A percentile compares a stretch with the other conserved stretches of the same genome.
These are phyloP conservation scores for Ophion ventricosus DNA, from an alignment of 2,888 invertebrate species.

Conservation along the genomic window DNA sequence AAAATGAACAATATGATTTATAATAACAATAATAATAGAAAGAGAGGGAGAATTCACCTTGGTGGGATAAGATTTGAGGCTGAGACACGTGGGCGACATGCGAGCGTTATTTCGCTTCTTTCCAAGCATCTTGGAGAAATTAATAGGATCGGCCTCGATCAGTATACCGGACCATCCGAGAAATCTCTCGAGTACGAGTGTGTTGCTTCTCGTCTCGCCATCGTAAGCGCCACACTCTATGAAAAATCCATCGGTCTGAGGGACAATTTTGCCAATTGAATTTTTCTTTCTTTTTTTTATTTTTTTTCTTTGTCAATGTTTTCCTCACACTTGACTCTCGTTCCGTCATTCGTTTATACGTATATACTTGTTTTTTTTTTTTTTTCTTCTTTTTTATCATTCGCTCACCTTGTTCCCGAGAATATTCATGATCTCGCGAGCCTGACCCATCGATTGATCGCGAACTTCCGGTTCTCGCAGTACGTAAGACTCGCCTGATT, in stretches of 20 bases:
- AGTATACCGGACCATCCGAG: constrained; percentile 84
- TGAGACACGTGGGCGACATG: constrained; percentile 84
- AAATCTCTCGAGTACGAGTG: constrained; percentile 83
- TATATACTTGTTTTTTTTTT: too few relatives aligned
- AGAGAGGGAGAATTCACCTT: constrained; percentile 75
- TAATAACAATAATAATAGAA: neutral
- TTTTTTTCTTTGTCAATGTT: neutral
- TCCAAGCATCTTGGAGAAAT: constrained; percentile 81
- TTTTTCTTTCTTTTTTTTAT: neutral
- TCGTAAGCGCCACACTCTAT: constrained; percentile 85
- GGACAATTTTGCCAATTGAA: constrained; percentile 41
- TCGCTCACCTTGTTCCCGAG: constrained; percentile 80
- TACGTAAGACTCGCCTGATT: constrained; percentile 69
- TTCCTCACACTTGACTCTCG: neutral
- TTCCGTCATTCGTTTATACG: too few relatives aligned
- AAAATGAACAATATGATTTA: neutral
- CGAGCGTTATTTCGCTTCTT: constrained; percentile 83
- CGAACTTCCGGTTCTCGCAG: constrained; percentile 73
- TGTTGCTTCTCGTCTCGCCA: constrained; percentile 85
- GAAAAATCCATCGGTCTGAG: constrained; percentile 84
- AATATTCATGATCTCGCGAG: constrained; percentile 78
- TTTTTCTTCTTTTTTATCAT: neutral
- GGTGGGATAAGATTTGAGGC: constrained; percentile 80
- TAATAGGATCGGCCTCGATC: constrained; percentile 84
- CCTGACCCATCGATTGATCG: constrained; percentile 82